Percentiles rank a stretch among this genome's conserved stretches.
Conservation (phyloP, 2,888 invertebrate species). For the Bellardia pandia region DNA sequence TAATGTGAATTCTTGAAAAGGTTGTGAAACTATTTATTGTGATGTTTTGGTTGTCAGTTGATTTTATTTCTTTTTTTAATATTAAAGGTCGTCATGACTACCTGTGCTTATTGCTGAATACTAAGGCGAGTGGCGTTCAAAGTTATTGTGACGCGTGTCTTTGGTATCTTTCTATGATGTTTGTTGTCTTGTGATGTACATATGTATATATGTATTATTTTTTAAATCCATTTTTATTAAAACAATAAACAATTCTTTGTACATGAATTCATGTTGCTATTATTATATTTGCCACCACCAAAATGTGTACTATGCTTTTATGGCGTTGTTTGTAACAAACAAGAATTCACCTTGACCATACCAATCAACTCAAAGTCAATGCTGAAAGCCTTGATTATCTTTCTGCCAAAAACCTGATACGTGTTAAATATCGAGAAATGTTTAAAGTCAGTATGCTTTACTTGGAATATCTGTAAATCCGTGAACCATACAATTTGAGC, state of each 20-base stretch:
- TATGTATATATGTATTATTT: slow-evolving; percentile 17
- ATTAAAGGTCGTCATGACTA: slow-evolving; percentile 47
- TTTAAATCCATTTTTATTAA: slow-evolving; percentile 69
- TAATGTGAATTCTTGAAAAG: slow-evolving; percentile 14
- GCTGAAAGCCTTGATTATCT: too few relatives aligned
- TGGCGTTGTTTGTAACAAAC: too few relatives aligned
- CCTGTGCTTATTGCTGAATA: neutral
- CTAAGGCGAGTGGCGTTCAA: slow-evolving; percentile 42
- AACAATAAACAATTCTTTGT: slow-evolving; percentile 74
- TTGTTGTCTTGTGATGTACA: neutral
- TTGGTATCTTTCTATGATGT: slow-evolving; percentile 26
- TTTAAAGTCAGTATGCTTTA: too few relatives aligned
- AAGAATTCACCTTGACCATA: too few relatives aligned
- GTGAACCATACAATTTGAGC: too few relatives aligned
- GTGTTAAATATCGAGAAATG: too few relatives aligned
- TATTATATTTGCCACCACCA: neutral
- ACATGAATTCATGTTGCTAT: slow-evolving; percentile 41
- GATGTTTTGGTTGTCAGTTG: slow-evolving; percentile 9
- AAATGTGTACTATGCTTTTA: too few relatives aligned
- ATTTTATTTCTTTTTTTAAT: slow-evolving; percentile 27
- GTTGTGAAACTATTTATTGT: slow-evolving; percentile 16
- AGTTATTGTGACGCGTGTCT: slow-evolving; percentile 58
- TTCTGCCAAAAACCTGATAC: too few relatives aligned
- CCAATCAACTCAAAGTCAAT: too few relatives aligned
- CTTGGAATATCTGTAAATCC: too few relatives aligned